Percentiles rank a stretch among this genome's conserved stretches.
phyloP scores from a whole-genome alignment of 2,888 invertebrate genomes.

The Leptinotarsa peninsularis region DNA sequence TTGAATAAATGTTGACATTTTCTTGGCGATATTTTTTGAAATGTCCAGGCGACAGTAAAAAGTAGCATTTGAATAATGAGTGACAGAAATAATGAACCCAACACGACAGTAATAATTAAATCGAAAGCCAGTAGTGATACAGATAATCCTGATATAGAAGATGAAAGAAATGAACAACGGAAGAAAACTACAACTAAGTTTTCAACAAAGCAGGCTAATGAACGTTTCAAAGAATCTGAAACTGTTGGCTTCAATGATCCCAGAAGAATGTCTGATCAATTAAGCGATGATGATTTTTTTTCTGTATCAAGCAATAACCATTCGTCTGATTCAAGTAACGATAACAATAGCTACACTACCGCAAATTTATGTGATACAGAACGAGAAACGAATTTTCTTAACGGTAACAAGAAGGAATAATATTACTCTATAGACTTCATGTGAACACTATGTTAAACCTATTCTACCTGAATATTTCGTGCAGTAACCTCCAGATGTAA shows the following conservation, averaged over 20 bases:
- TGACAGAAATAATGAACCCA: neutral
- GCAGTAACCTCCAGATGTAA: no score
- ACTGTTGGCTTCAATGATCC: neutral
- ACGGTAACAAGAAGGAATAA: neutral
- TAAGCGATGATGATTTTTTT: neutral
- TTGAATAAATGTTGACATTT: no score
- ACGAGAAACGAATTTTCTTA: neutral
- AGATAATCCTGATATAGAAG: neutral
- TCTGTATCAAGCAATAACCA: neutral
- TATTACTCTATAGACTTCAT: no score
- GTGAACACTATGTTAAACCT: no score
- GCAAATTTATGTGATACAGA: neutral
- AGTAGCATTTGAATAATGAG: neutral
- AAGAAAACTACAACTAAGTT: constrained; percentile 3
- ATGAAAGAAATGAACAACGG: neutral
- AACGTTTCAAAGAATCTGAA: neutral
- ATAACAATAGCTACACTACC: neutral
- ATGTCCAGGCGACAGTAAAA: neutral
- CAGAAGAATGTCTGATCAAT: neutral
- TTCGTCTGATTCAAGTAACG: neutral
- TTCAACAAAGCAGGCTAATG: neutral
- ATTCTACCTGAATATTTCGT: no score
- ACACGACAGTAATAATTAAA: neutral
- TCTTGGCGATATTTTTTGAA: neutral
- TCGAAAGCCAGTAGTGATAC: neutral